A percentile compares a stretch with the other conserved stretches of the same genome.
Conservation (phyloP, 1,140 invertebrate species). For the Rhagoletis zephyria region DNA sequence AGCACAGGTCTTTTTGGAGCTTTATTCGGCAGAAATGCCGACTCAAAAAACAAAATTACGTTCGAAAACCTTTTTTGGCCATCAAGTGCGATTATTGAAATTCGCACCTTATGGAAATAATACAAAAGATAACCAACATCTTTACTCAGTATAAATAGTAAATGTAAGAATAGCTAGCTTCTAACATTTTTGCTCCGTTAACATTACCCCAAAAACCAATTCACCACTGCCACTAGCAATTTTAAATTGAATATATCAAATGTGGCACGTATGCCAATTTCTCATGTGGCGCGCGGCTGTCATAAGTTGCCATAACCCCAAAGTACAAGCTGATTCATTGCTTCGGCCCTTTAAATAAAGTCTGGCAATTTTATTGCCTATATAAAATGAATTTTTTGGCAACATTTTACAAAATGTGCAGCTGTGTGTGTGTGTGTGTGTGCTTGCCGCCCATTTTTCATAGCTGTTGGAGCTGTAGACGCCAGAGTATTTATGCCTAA, state of each 20-base stretch:
- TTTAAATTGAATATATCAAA: slow-evolving; percentile 12
- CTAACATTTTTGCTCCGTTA: too few relatives aligned
- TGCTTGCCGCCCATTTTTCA: slow-evolving; percentile 11
- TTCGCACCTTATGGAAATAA: too few relatives aligned
- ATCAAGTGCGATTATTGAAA: too few relatives aligned
- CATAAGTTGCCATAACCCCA: slow-evolving; percentile 24
- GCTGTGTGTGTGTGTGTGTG: background rate
- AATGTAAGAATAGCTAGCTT: too few relatives aligned
- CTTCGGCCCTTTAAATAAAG: slow-evolving; percentile 30
- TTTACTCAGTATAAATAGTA: too few relatives aligned
- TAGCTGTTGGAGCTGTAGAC: slow-evolving; percentile 33
- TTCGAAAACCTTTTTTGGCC: too few relatives aligned
- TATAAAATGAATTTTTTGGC: slow-evolving; percentile 28
- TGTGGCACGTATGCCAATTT: slow-evolving; percentile 17
- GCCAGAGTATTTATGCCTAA: slow-evolving; percentile 47
- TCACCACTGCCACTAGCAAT: background rate
- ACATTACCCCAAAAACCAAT: background rate
- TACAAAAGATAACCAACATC: too few relatives aligned
- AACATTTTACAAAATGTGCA: slow-evolving; percentile 2
- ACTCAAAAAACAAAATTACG: too few relatives aligned
- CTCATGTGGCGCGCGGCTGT: background rate
- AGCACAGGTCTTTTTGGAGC: too few relatives aligned
- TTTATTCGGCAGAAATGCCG: too few relatives aligned
- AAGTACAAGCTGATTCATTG: slow-evolving; percentile 38
- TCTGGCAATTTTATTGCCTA: slow-evolving; percentile 37